Base-by-base conservation (phyloP, 2,888 invertebrate genomes). In the Hypsopygia costalis region DNA sequence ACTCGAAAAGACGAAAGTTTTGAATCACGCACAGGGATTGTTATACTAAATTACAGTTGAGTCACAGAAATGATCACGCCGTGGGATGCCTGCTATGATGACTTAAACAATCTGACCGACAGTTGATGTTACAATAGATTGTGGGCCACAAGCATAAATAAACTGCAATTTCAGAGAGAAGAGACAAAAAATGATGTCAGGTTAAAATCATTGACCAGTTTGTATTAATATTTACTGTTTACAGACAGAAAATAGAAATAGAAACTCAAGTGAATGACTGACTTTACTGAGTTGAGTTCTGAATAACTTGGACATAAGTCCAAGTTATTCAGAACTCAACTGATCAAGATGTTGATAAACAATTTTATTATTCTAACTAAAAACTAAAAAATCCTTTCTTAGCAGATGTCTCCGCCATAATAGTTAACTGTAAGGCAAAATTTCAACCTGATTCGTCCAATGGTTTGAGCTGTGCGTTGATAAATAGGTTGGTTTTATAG, bases 21-120 rank as follows among this genome's bases (percentile, higher is more conserved):
- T 58, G 62, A 67, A 59, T 63, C 61, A 68, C 56, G 57, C 52
- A 49, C 54, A 46, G 42, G 58, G 44, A 61, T 55, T 59, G 62
- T 73, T 69, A 69, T 59, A 59, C 69, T 55, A 51, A 61, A 59
- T 58, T 58, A 56, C 55, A 51, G 58, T 55, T 50, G 52, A 52
- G 48, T 54, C 51, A 52, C 50, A 40, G 42, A 41, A 34, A 43
- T 49, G 20, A 28, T 25, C 32, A 16, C 28, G 61, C 60, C 52
- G 57, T 59, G 57, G 54, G 63, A 62, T 38, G 41, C 29, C n/a
- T 7, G 6, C 25, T 25, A 7, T 25, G 25, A 25, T 25, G 6
- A 25, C 16, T 16, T 16, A 4, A 7, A n/a, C n/a, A 4, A 25
- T 25, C 6, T 25, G 25, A 3, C 25, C 7, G 37, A 46, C 52